Base-by-base conservation (phyloP, 2,888 invertebrate genomes). In the Baccha elongata region DNA sequence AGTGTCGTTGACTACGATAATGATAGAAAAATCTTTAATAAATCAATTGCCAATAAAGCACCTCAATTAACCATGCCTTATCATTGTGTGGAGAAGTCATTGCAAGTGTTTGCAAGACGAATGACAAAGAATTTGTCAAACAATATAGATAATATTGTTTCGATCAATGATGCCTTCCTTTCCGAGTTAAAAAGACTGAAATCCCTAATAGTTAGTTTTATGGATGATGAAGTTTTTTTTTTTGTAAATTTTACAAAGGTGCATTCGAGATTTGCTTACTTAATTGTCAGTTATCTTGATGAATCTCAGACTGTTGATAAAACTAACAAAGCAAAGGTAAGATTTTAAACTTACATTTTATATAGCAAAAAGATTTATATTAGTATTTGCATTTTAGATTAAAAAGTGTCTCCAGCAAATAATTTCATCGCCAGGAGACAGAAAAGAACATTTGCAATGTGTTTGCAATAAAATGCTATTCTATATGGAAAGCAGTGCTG, bases 161-260 rank as follows among this genome's bases (percentile, higher is more conserved):
- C 93, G 78, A 91, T 93, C 0, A 93, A 93, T 0, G 92, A 93
- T 76, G 92, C 92, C 0, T 88, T 95, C n/a, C 93, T 94, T 87
- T 92, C 92, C 0, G 94, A 95, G 91, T 92, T 94, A 0, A 94
- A 94, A 88, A 94, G 94, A 88, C 90, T 95, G 42, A 94, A 94
- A 87, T 92, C 93, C 84, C 92, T 95, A 3, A 93, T 95, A 48
- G 92, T 91, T 64, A 94, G 94, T 40, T 95, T 94, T 87, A 93
- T 94, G 92, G 93, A 93, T 83, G 95, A 95, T 87, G 91, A 91
- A 19, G 90, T 95, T 80, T 95, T 94, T 88, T 89, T 92, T 4
- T 91, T 92, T 13, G 93, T 94, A 0, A 92, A 95, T 87, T 95
- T 95, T 86, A 92, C 92, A 10, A 89, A 93, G 75, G 92, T 94